Conservation (phyloP, 2,113 vertebrate species). For the Scortum barcoo region DNA sequence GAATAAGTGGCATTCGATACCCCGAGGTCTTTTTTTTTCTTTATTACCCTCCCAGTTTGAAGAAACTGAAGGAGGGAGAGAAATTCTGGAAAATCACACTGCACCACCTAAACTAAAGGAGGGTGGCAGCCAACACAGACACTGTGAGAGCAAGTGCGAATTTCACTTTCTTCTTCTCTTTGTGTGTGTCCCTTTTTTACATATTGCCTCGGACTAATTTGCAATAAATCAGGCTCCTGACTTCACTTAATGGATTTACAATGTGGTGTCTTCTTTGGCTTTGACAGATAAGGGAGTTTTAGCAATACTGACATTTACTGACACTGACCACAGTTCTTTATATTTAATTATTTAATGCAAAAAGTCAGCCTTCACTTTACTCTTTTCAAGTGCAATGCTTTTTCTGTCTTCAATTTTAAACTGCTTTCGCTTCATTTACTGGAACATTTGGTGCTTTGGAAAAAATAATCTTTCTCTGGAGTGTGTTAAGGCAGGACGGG, state of each 20-base stretch:
- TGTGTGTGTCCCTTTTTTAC: background rate
- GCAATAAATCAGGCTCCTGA: slow-evolving; percentile 1
- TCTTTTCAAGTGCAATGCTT: background rate
- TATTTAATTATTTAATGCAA: background rate
- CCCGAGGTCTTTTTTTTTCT: slow-evolving; percentile 79
- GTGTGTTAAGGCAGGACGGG: background rate
- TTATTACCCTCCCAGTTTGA: slow-evolving; percentile 65
- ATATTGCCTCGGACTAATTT: slow-evolving; percentile 19
- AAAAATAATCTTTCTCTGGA: background rate
- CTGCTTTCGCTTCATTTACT: background rate
- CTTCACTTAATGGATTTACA: background rate
- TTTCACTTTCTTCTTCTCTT: slow-evolving; percentile 7
- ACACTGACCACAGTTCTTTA: background rate
- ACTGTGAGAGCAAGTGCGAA: slow-evolving; percentile 17
- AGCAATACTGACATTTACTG: background rate
- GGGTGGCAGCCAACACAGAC: slow-evolving; percentile 26
- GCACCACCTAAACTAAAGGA: slow-evolving; percentile 30
- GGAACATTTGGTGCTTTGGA: slow-evolving; percentile 2
- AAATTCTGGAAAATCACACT: slow-evolving; percentile 77
- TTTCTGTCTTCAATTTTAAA: background rate
- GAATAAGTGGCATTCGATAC: slow-evolving; percentile 95
- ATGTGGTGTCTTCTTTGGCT: background rate
- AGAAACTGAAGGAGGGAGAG: slow-evolving; percentile 77
- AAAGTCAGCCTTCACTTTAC: background rate
- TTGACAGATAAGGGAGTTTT: background rate